Conservation (phyloP, 2,888 invertebrate genomes). For the Ochropacha duplaris region DNA sequence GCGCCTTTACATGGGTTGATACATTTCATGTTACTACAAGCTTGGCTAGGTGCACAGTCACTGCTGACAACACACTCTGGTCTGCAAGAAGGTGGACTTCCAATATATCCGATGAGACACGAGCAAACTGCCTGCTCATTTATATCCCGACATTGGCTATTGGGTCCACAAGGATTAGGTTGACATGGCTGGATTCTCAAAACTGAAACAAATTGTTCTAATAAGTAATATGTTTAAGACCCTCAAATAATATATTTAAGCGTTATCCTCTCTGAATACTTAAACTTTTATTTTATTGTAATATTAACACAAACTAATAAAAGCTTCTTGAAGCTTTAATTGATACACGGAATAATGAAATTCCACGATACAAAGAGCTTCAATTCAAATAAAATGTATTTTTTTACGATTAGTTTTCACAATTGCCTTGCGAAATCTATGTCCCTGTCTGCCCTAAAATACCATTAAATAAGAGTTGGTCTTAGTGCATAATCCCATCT, state of each 20-base stretch:
- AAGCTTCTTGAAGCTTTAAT: too few relatives aligned
- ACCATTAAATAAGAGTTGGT: too few relatives aligned
- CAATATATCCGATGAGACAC: slow-evolving; percentile 87
- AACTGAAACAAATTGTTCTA: slow-evolving; percentile 47
- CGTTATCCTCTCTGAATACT: too few relatives aligned
- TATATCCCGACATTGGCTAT: slow-evolving; percentile 88
- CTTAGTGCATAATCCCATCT: too few relatives aligned
- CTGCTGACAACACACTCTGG: slow-evolving; percentile 90
- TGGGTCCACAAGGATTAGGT: slow-evolving; percentile 89
- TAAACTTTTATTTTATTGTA: too few relatives aligned
- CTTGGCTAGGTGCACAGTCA: slow-evolving; percentile 88
- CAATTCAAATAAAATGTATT: too few relatives aligned
- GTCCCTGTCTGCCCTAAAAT: too few relatives aligned
- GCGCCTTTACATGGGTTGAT: slow-evolving; percentile 91
- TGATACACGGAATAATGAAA: too few relatives aligned
- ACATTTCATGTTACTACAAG: slow-evolving; percentile 91
- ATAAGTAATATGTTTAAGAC: background rate
- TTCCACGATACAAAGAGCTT: too few relatives aligned
- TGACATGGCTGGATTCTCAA: slow-evolving; percentile 59
- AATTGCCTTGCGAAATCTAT: too few relatives aligned
- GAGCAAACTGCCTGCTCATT: slow-evolving; percentile 89
- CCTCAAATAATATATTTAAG: slow-evolving; percentile 5
- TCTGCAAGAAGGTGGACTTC: slow-evolving; percentile 89
- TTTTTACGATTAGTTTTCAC: too few relatives aligned
- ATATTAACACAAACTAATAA: too few relatives aligned